These are phyloP conservation scores for Climacteris rufus DNA, from an alignment of 2,113 vertebrate genomes.

Conservation along the genomic window DNA sequence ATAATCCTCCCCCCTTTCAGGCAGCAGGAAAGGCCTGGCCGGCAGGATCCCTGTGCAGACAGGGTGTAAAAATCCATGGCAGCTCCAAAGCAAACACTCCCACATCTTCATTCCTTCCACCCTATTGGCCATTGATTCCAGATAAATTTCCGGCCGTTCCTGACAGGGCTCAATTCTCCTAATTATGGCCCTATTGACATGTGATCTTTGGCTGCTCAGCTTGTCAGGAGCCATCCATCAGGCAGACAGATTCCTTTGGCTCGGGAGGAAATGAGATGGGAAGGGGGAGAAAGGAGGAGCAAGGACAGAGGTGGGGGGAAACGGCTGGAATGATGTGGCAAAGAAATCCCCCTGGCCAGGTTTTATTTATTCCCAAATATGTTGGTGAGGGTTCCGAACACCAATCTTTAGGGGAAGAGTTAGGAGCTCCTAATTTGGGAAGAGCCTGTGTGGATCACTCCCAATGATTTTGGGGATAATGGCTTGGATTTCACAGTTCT, in stretches of 20 bases:
- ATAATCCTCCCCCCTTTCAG: slow-evolving; percentile 61
- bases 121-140: slow-evolving; percentile 73
- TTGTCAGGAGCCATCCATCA: slow-evolving; percentile 73
- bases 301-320: background rate
- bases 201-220: slow-evolving; percentile 68
- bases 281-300: background rate
- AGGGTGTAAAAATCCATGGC: slow-evolving; percentile 41
- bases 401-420: background rate
- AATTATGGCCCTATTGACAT: slow-evolving; percentile 75
- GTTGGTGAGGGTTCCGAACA: rapidly evolving
- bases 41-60: slow-evolving; percentile 21
- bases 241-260: slow-evolving; percentile 63
- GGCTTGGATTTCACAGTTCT: background rate
- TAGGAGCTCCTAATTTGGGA: background rate
- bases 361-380: background rate
- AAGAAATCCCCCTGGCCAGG: background rate
- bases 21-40: slow-evolving; percentile 31
- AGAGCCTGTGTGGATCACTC: rapidly evolving
- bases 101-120: slow-evolving; percentile 71
- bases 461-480: background rate
- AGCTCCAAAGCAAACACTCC: slow-evolving; percentile 69
- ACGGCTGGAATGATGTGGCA: background rate
- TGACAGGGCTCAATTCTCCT: slow-evolving; percentile 70
- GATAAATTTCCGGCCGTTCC: slow-evolving; percentile 66
- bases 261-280: slow-evolving; percentile 60